These are phyloP conservation scores for Lordiphosa fenestrarum DNA, from an alignment of 2,888 invertebrate species.

Conservation along the genomic window DNA sequence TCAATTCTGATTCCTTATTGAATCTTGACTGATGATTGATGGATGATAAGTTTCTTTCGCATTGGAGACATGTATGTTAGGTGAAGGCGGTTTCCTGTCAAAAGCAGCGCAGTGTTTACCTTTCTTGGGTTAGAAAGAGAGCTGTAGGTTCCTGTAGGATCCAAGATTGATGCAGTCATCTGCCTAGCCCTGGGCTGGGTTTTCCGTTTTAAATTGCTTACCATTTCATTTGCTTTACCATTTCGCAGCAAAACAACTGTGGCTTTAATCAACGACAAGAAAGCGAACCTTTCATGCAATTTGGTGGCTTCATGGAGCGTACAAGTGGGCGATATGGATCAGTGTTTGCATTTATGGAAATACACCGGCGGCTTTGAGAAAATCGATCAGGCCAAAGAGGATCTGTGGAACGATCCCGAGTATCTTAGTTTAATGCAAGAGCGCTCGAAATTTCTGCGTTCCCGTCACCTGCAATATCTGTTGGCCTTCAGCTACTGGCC, in stretches of 20 bases:
- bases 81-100: too few species aligned
- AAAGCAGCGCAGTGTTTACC: too few species aligned
- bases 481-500: slow-evolving; percentile 99
- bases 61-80: too few species aligned
- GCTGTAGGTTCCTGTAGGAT: too few species aligned
- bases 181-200: too few species aligned
- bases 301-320: slow-evolving; percentile 98
- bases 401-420: slow-evolving; percentile 86
- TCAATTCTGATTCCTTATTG: too few species aligned
- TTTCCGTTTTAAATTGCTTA: too few species aligned
- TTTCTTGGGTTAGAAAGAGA: too few species aligned
- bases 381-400: slow-evolving; percentile 88
- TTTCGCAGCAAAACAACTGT: slow-evolving; percentile 86
- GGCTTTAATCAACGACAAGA: slow-evolving; percentile 88
- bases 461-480: slow-evolving; percentile 94
- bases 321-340: slow-evolving; percentile 94
- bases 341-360: slow-evolving; percentile 97
- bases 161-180: too few species aligned
- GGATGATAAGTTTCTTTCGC: too few species aligned
- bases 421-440: slow-evolving; percentile 87
- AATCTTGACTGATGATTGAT: too few species aligned
- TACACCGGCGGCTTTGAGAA: slow-evolving; percentile 95
- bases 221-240: too few species aligned
- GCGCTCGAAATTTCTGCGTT: slow-evolving; percentile 89
- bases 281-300: slow-evolving; percentile 88